A percentile compares a stretch with the other conserved stretches of the same genome.
Conservation (phyloP, 2,797 vertebrate species). For the Cyprinodon diabolis region DNA sequence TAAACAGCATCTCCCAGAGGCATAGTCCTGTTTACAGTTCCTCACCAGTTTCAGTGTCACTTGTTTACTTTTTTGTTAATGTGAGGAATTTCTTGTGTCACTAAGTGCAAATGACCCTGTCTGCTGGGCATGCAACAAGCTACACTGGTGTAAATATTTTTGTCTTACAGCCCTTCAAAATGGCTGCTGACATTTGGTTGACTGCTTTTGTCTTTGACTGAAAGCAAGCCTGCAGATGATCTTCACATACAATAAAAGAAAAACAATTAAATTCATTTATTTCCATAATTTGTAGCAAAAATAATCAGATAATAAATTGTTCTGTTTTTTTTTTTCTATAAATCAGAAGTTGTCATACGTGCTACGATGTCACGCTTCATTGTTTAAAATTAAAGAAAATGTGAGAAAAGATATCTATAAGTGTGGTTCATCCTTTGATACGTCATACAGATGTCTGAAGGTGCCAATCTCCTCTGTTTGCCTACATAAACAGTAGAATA, state of each 20-base stretch:
- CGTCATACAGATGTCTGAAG: neutral
- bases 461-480: neutral
- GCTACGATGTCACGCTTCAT: neutral
- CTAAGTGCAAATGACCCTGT: constrained; percentile 42
- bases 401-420: neutral
- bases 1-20: constrained; percentile 43
- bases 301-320: neutral
- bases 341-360: neutral
- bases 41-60: constrained; percentile 23
- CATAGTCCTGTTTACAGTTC: constrained; percentile 28
- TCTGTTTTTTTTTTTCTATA: neutral
- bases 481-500: neutral
- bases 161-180: constrained; percentile 36
- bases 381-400: neutral
- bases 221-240: neutral
- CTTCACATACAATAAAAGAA: neutral
- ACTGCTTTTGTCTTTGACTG: neutral
- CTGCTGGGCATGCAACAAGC: constrained; percentile 32
- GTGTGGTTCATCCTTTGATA: neutral
- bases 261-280: neutral
- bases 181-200: constrained; percentile 34
- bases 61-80: constrained; percentile 62
- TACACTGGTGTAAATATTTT: constrained; percentile 46
- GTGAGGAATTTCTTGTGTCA: constrained; percentile 63
- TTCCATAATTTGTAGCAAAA: neutral